Conservation (phyloP, 2,888 invertebrate species). For the Sinotaia quadrata region DNA sequence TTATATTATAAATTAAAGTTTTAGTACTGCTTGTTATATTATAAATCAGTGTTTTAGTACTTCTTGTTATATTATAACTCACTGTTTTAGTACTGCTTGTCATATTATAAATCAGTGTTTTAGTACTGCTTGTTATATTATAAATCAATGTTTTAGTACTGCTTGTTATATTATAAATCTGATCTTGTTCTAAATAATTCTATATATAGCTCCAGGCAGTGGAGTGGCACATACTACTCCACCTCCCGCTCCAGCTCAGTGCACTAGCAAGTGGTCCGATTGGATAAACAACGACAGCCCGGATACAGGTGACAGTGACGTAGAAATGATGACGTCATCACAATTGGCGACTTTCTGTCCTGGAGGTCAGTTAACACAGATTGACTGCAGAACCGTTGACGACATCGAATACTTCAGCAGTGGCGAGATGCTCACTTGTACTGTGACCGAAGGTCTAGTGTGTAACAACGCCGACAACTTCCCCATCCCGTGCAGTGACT, state of each 20-base stretch:
- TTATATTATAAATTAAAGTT: too few species aligned
- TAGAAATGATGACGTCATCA: constrained; percentile 37
- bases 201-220: too few species aligned
- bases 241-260: neutral
- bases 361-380: constrained; percentile 54
- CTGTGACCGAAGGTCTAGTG: constrained; percentile 80
- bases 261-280: constrained; percentile 45
- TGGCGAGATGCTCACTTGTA: constrained; percentile 56
- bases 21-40: too few species aligned
- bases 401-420: constrained; percentile 49
- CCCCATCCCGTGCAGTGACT: constrained; percentile 59
- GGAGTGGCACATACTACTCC: neutral
- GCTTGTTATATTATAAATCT: too few species aligned
- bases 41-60: too few species aligned
- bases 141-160: too few species aligned
- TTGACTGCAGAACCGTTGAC: constrained; percentile 61
- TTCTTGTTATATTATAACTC: too few species aligned
- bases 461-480: constrained; percentile 74
- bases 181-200: too few species aligned
- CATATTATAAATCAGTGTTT: too few species aligned
- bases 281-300: constrained; percentile 45
- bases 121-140: too few species aligned
- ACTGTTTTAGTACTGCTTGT: too few species aligned
- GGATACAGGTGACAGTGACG: constrained; percentile 37
- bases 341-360: constrained; percentile 47